A percentile compares a stretch with the other conserved stretches of the same genome.
phyloP scores from a whole-genome alignment of 2,797 vertebrate genomes.

The Gorsachius magnificus region DNA sequence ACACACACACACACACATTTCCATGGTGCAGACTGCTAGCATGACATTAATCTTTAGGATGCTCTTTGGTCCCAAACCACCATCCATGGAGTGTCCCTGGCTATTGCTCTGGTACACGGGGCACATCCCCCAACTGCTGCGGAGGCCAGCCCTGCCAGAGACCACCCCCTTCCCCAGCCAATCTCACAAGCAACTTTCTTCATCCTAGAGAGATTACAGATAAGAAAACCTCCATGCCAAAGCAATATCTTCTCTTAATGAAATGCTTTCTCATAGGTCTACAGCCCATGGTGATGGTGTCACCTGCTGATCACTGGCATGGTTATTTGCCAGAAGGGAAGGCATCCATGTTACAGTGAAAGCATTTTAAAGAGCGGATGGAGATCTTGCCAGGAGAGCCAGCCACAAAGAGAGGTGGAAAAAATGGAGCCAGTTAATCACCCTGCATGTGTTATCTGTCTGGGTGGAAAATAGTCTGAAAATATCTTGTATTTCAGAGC shows the following conservation, averaged over 20 bases:
- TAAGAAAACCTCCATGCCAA: not conserved
- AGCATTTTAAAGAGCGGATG: not conserved
- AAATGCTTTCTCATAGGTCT: not conserved
- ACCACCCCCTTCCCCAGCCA: not conserved
- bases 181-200: not conserved
- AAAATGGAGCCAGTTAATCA: conserved; percentile 17
- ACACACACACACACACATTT: too few species aligned
- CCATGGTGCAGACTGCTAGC: not conserved
- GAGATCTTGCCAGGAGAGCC: not conserved
- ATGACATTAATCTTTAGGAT: not conserved
- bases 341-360: not conserved
- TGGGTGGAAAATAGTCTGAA: conserved; percentile 14
- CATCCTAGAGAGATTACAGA: not conserved
- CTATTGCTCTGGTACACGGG: not conserved
- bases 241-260: not conserved
- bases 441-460: not conserved
- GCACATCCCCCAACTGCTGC: not conserved
- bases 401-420: not conserved
- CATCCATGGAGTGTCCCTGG: not conserved
- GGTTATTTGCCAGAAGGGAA: not conserved
- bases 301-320: not conserved
- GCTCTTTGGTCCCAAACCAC: not conserved
- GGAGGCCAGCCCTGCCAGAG: not conserved
- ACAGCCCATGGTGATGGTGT: not conserved
- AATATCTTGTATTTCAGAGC: conserved; percentile 16